These are phyloP conservation scores for Dallia pectoralis DNA, from an alignment of 2,797 vertebrate genomes.

Conservation along the genomic window DNA sequence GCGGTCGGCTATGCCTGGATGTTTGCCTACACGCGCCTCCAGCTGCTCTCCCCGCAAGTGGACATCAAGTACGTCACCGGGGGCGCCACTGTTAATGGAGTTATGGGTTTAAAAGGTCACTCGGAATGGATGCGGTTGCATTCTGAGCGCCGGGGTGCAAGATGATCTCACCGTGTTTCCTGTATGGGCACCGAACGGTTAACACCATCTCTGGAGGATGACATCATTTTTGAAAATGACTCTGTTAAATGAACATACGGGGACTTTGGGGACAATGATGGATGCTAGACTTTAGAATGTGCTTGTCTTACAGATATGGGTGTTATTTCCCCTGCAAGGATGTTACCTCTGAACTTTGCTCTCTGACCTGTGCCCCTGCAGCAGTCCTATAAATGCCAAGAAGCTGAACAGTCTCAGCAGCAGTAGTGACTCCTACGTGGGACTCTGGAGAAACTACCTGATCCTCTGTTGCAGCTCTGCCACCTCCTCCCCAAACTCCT, in stretches of 20 bases:
- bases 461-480: conserved; percentile 97
- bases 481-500: conserved; percentile 81
- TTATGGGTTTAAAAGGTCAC: neutral
- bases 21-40: conserved; percentile 94
- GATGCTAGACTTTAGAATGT: neutral
- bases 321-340: neutral
- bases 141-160: neutral
- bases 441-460: conserved; percentile 98
- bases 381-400: conserved; percentile 98
- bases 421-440: conserved; percentile 92
- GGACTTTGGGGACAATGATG: neutral
- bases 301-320: neutral
- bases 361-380: conserved; percentile 48
- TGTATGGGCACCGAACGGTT: neutral
- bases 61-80: conserved; percentile 88
- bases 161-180: conserved; percentile 16
- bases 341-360: conserved; percentile 15
- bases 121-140: conserved; percentile 2
- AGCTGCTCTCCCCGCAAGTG: conserved; percentile 93
- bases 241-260: neutral
- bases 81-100: neutral
- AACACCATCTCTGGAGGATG: neutral
- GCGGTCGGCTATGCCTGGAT: conserved; percentile 97
- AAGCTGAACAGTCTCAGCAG: conserved; percentile 90
- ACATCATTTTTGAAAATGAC: neutral